Evolutionary conservation across 1,140 invertebrate genomes (phyloP), one percentile per base, ranked within the genome.

Genomic region (Calephelis nemesis): DNA sequence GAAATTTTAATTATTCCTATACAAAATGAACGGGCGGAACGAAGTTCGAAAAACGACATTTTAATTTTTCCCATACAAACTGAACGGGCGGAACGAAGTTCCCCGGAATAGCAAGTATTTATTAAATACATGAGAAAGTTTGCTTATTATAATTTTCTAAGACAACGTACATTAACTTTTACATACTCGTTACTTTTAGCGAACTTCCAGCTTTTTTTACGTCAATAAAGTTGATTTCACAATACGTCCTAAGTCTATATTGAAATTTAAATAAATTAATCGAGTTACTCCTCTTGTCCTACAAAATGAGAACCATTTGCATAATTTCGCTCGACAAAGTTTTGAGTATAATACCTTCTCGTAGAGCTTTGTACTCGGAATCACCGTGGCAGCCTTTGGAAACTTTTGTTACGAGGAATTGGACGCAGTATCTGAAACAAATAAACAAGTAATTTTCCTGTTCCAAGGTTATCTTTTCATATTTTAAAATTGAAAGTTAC

Each of bases 371-470:
- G 77, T 95, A 96, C 19, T 93, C 93, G 7, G 93, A 92, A 81
- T 96, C 94, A 73, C 95, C 94, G 80, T 95, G 95, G 81, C 96
- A 97, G 4, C 95, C 95, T 75, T 96, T 96, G 5, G 96, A 95
- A 5, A 95, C 94, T 87, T 97, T 97, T 50, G 95, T 93, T 12
- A 97, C 94, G 86, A 96, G 95, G 77, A 96, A 97, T 76, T 96
- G 94, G 5, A 97, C 95, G 81, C 96, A 97, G 83, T 97, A 97
- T 81, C 96, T 97, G 94, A 39, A 95, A 94, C 47, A 58, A 58
- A 47, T 65, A 65, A 47, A 58, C 47, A 50, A 78, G 79, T 64
- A 74, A 60, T 39, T 67, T 52, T 39, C n/a, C 11, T 58, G 42
- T 45, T 45, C 42, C 8, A 7, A 7, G 7, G 8, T 45, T 45